A percentile compares a stretch with the other conserved stretches of the same genome.
These are phyloP conservation scores for Lampris megalopsis DNA, from an alignment of 2,113 vertebrate species.

Conservation along the genomic window DNA sequence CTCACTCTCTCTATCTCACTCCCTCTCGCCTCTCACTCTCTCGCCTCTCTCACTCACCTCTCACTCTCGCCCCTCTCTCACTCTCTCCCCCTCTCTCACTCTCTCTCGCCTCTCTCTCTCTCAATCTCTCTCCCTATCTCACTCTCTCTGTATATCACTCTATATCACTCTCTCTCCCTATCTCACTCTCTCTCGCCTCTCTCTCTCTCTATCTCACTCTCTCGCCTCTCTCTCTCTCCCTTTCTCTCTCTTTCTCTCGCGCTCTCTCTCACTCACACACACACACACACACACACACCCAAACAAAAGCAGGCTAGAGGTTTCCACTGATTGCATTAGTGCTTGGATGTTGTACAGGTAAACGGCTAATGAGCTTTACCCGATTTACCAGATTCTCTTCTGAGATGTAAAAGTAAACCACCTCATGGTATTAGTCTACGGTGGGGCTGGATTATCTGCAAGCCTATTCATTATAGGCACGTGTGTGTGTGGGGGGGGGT, in stretches of 20 bases:
- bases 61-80: too few relatives aligned
- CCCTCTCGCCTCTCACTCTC: too few relatives aligned
- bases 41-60: too few relatives aligned
- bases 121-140: too few relatives aligned
- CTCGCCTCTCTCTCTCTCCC: background rate
- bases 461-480: background rate
- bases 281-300: slow-evolving; percentile 4
- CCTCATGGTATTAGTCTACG: slow-evolving; percentile 11
- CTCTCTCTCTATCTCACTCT: background rate
- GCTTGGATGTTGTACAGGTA: background rate
- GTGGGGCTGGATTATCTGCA: background rate
- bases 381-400: background rate
- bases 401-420: background rate
- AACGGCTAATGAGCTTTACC: background rate
- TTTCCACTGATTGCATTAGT: background rate
- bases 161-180: too few relatives aligned
- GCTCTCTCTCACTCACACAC: background rate
- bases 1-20: too few relatives aligned
- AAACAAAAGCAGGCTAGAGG: background rate
- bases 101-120: too few relatives aligned
- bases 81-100: too few relatives aligned
- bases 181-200: too few relatives aligned
- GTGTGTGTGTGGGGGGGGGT: background rate
- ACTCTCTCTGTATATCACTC: too few relatives aligned
- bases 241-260: background rate